Conservation (phyloP, 1,140 invertebrate species). For the Portunus trituberculatus region DNA sequence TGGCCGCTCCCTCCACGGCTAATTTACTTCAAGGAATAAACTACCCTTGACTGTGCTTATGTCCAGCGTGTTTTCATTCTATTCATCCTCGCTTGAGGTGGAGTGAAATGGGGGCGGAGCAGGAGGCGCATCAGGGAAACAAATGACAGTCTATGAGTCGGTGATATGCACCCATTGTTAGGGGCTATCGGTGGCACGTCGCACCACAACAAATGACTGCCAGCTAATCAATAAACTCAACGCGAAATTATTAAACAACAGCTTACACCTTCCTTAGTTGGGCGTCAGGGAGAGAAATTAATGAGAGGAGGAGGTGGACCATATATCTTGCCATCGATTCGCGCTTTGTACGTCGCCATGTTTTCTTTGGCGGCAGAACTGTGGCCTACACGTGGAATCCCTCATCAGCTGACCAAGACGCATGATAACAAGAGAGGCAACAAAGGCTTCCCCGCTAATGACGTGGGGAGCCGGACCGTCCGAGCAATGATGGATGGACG, state of each 20-base stretch:
- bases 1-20: background rate
- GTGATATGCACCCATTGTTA: constrained; percentile 1
- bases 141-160: background rate
- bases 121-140: background rate
- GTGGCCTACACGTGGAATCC: constrained; percentile 5
- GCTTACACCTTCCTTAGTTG: background rate
- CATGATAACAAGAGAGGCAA: background rate
- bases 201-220: background rate
- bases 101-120: background rate
- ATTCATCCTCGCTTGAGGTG: background rate
- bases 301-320: background rate
- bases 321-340: constrained; percentile 13
- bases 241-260: constrained; percentile 23
- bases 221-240: constrained; percentile 23
- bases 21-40: background rate
- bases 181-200: background rate
- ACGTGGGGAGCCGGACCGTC: background rate
- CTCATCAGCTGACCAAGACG: constrained; percentile 10
- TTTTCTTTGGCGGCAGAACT: constrained; percentile 8
- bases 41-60: background rate
- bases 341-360: background rate
- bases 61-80: background rate
- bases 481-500: background rate
- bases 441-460: background rate
- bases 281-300: constrained; percentile 16